Base-by-base conservation (phyloP, 2,797 vertebrate genomes). In the Acanthurus tractus region DNA sequence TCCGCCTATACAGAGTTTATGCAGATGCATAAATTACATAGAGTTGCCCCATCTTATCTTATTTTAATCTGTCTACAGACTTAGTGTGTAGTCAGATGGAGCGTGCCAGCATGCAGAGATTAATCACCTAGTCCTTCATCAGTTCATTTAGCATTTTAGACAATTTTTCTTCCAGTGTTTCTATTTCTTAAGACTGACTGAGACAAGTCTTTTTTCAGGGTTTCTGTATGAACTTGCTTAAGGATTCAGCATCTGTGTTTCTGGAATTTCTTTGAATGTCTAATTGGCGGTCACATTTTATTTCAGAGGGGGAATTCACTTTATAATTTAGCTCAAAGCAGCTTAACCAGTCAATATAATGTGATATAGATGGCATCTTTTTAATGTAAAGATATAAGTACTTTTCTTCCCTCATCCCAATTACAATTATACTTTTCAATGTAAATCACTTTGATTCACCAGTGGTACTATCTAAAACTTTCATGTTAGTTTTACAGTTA, bases 1-100 rank as follows among this genome's bases (percentile, higher is more conserved):
- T 64, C 12, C 36, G 36, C 72, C 20, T 40, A 62, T 63, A 67
- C 56, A n/a, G n/a, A n/a, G n/a, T n/a, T n/a, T n/a, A 78, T 73
- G 70, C 15, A 65, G 17, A 67, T n/a, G 22, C 50, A 72, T 63
- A 70, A 74, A 58, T 63, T 50, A 63, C 34, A 67, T 12, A 11
- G 50, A 81, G 18, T 73, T 48, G 69, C 20, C 13, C 63, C 2
- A 1, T 63, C 11, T 63, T 64, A 66, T 83, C 58, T 55, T 17
- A 38, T 18, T 66, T 59, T 70, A 50, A 71, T 70, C 36, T 52
- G 53, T 15, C 48, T 52, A 45, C 45, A 82, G 62, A 74, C 42
- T 61, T 25, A 13, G 25, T 29, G 25, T 29, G 25, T 29, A 29
- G 25, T 4, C 25, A 3, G 25, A 29, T 4, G 3, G 12, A 61